phyloP scores from a whole-genome alignment of 2,888 invertebrate species.

The Parnassius smintheus region DNA sequence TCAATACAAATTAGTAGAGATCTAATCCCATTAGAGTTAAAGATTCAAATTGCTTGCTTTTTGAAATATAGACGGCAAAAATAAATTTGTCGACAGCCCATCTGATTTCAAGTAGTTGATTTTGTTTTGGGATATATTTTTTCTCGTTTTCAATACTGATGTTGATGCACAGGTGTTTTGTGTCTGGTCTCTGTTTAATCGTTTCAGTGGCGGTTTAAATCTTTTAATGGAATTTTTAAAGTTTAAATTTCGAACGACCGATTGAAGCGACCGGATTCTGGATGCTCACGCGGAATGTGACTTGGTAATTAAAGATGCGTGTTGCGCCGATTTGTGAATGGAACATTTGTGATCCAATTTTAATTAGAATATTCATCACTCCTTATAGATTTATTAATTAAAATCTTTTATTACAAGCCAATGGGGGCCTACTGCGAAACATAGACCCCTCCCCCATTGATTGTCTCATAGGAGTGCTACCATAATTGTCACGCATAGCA shows the following conservation, averaged over 20 bases:
- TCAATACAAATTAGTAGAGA: not conserved
- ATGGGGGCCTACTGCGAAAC: too few species aligned
- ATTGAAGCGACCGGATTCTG: not conserved
- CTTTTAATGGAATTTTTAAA: slow-evolving; percentile 20
- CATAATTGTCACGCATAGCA: too few species aligned
- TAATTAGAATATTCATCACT: too few species aligned
- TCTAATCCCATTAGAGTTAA: not conserved
- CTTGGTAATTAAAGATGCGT: not conserved
- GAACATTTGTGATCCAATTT: too few species aligned
- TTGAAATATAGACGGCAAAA: slow-evolving; percentile 3
- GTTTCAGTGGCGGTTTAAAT: slow-evolving; percentile 30
- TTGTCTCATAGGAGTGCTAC: too few species aligned
- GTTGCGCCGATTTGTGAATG: too few species aligned
- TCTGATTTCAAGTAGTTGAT: slow-evolving; percentile 32
- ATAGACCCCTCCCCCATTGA: too few species aligned
- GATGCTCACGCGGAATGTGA: slow-evolving; percentile 3
- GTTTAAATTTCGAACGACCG: slow-evolving; percentile 17
- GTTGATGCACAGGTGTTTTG: slow-evolving; percentile 37
- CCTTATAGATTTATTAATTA: too few species aligned
- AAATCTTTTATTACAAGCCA: too few species aligned
- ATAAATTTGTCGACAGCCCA: slow-evolving; percentile 20
- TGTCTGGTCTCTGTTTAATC: slow-evolving; percentile 31
- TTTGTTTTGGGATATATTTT: slow-evolving; percentile 33
- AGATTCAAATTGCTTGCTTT: slow-evolving; percentile 25
- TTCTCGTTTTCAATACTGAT: slow-evolving; percentile 29